Base-by-base conservation (phyloP, 2,888 invertebrate species). In the Drosophila aldrichi region DNA sequence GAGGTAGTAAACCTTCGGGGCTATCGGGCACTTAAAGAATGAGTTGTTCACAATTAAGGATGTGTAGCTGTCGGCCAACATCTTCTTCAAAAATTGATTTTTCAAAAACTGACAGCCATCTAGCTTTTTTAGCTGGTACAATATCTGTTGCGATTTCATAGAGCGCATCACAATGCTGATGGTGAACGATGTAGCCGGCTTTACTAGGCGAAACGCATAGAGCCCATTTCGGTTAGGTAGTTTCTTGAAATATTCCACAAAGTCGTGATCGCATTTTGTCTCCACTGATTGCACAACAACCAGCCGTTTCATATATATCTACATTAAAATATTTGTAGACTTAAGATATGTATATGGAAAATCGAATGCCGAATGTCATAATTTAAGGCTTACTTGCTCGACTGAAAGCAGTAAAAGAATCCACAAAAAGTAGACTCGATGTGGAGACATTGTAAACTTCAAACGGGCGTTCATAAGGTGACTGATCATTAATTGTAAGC, bases 101-200 rank as follows among this genome's bases (percentile, higher is more conserved):
- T 25, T 56, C 0, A 81, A 20, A 36, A 81, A 79, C 34, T 40
- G 32, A 10, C 81, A 79, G 12, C 78, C 74, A 40, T 81, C 56
- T 2, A 78, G 2, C 18, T 73, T 40, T 0, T 46, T 20, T 0
- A 79, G 8, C 16, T 52, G 57, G 29, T 63, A 74, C 58, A 79
- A 10, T 2, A 64, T 32, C 0, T 41, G 60, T 22, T 69, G 59
- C 0, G 69, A 74, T 1, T 9, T 34, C 1, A 32, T 6, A 0
- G 58, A 36, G 3, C 60, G 60, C 7, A 78, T 25, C 0, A 16
- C 14, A 1, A 81, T 10, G 49, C 6, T 67, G 0, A 70, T 55
- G 0, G 34, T 40, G 5, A 79, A 73, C 2, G 10, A 0, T 0
- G 36, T 6, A 1, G 61, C 25, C 14, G 25, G 1, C n/a, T 77